A percentile compares a stretch with the other conserved stretches of the same genome.
phyloP scores from a whole-genome alignment of 1,140 invertebrate species.

The Sitophilus oryzae region DNA sequence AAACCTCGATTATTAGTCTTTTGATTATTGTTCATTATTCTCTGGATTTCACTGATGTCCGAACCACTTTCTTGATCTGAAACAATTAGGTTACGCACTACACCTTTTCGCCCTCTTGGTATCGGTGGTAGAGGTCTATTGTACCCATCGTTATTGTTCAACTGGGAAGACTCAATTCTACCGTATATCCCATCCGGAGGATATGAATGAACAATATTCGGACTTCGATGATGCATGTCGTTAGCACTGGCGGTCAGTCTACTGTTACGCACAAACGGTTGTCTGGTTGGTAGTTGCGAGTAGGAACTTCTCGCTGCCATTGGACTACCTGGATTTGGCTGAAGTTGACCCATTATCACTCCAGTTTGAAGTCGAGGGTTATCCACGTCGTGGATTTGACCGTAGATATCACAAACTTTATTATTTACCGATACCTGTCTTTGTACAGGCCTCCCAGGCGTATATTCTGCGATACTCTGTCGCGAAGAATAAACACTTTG shows the following conservation, averaged over 20 bases:
- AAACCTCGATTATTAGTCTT: slow-evolving; percentile 27
- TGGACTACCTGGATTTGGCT: slow-evolving; percentile 16
- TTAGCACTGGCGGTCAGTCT: slow-evolving; percentile 41
- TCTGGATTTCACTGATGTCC: slow-evolving; percentile 57
- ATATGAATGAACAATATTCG: slow-evolving; percentile 1
- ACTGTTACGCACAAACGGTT: slow-evolving; percentile 38
- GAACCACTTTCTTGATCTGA: slow-evolving; percentile 45
- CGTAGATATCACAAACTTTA: slow-evolving; percentile 43
- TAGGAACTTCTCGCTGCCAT: slow-evolving; percentile 9
- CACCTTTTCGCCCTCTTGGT: slow-evolving; percentile 19
- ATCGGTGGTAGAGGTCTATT: slow-evolving; percentile 37
- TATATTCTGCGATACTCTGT: slow-evolving; percentile 26
- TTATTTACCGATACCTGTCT: slow-evolving; percentile 37
- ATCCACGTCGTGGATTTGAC: slow-evolving; percentile 39
- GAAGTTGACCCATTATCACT: slow-evolving; percentile 40
- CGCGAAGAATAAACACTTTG: slow-evolving; percentile 19
- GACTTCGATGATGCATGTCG: slow-evolving; percentile 34
- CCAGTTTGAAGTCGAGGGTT: slow-evolving; percentile 24
- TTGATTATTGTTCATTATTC: slow-evolving; percentile 48
- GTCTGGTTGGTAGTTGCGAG: slow-evolving; percentile 4
- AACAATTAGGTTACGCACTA: background rate
- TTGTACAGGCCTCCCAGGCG: slow-evolving; percentile 5
- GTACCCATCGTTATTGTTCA: slow-evolving; percentile 15
- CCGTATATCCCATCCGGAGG: slow-evolving; percentile 18
- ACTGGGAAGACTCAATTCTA: slow-evolving; percentile 9